Base-by-base conservation (phyloP, 2,797 vertebrate genomes). In the Cygnus olor region DNA sequence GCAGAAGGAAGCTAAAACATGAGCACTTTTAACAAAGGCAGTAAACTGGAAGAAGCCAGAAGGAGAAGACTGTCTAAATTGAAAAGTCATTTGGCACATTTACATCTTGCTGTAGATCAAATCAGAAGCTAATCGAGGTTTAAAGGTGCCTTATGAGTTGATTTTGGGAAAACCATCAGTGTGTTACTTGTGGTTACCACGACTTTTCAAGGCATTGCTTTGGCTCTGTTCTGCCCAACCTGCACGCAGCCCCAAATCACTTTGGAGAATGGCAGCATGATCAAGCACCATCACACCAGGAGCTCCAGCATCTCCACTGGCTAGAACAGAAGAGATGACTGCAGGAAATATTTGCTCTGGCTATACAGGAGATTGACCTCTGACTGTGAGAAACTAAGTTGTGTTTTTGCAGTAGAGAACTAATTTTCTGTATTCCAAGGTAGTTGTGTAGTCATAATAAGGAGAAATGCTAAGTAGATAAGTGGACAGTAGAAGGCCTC, bases 191-290 rank as follows among this genome's bases (percentile, higher is more conserved):
- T 11, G 14, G 25, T 65, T 53, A 11, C 8, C 16, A 1, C 9
- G 21, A 24, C 34, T 84, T 80, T 73, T 42, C 28, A 54, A 47
- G 36, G 18, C 12, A 9, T 16, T 53, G 68, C 6, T 78, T 80
- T 78, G 64, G 12, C 45, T 72, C 38, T 32, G 44, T 34, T 68
- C 69, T 85, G 56, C 38, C 58, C 4, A 11, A 25, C 49, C 14
- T 20, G 10, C 47, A 30, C 2, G 1, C 21, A 44, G 56, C 32
- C 17, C 25, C 16, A 32, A 4, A 66, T 28, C 3, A 0, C 60
- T n/a, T 38, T 11, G 40, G 24, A 54, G 20, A 81, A 9, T 0
- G 2, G 28, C 65, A 86, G 34, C 14, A 2, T 10, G 16, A n/a
- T 4, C 51, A 20, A 84, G 11, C 21, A 44, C 32, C 57, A 0